These are phyloP conservation scores for Hyles euphorbiae DNA, from an alignment of 1,140 invertebrate species.

Conservation along the genomic window DNA sequence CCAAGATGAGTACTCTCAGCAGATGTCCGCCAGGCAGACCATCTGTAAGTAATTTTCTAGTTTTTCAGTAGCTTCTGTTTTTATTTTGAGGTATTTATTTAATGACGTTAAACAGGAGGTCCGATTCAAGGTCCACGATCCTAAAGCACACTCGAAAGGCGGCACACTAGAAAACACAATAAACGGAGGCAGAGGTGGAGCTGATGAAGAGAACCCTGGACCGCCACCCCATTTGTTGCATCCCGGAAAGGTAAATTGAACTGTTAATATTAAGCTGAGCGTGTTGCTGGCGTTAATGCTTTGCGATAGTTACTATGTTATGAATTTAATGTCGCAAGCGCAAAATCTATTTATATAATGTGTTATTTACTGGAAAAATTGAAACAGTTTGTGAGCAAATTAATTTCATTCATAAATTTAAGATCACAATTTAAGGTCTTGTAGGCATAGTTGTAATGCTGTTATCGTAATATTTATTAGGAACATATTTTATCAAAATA, in stretches of 20 bases:
- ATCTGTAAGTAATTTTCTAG: conserved; percentile 51
- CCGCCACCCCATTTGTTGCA: conserved; percentile 85
- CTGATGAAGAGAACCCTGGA: conserved; percentile 79
- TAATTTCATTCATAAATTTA: no score
- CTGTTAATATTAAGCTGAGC: not conserved
- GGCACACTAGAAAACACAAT: conserved; percentile 93
- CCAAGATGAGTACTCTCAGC: conserved; percentile 72
- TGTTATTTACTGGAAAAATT: no score
- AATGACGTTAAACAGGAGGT: conserved; percentile 84
- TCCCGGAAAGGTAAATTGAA: conserved; percentile 81
- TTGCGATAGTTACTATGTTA: not conserved
- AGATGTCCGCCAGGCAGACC: conserved; percentile 66
- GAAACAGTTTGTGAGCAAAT: no score
- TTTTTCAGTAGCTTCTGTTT: not conserved
- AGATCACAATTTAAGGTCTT: no score
- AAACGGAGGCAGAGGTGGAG: conserved; percentile 83
- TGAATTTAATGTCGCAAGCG: not conserved
- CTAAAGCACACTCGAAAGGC: conserved; percentile 93
- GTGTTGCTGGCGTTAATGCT: conserved; percentile 9
- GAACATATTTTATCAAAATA: no score
- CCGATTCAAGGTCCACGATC: conserved; percentile 94
- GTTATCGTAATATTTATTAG: no score
- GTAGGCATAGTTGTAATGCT: no score
- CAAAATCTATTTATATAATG: no score
- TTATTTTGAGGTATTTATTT: not conserved